Conservation (phyloP, 2,113 vertebrate genomes). For the Elanus axillaris region DNA sequence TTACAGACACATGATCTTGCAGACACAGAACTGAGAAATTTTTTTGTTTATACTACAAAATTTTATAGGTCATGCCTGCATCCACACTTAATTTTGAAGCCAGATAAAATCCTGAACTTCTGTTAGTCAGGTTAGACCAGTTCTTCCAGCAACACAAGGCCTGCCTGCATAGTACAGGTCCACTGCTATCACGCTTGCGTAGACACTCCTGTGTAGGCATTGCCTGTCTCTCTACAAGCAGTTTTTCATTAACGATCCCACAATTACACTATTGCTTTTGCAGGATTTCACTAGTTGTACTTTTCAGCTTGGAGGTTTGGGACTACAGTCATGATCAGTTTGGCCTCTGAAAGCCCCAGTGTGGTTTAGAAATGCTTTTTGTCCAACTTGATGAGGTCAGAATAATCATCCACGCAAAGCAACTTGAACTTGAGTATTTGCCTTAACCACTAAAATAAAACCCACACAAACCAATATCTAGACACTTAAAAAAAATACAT, state of each 20-base stretch:
- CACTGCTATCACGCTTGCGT: not conserved
- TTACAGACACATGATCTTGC: not conserved
- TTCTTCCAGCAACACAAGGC: not conserved
- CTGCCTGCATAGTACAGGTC: not conserved
- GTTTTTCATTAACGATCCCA: not conserved
- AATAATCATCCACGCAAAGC: not conserved
- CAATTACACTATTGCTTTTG: not conserved
- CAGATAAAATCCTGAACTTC: constrained; percentile 25
- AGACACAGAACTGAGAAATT: not conserved
- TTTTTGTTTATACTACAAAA: not conserved
- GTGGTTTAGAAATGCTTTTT: not conserved
- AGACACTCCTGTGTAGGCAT: not conserved
- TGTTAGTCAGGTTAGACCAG: constrained; percentile 9
- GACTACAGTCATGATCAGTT: not conserved
- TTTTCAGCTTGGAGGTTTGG: not conserved
- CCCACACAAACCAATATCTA: not conserved
- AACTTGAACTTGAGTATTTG: not conserved
- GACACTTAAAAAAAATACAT: not conserved
- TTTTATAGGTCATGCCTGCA: not conserved
- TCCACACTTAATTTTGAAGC: not conserved
- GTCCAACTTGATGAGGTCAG: not conserved
- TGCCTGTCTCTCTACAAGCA: not conserved
- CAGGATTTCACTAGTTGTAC: not conserved
- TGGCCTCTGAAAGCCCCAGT: not conserved
- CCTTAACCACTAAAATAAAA: not conserved